These are phyloP conservation scores for Lithophane ornitopus DNA, from an alignment of 2,888 invertebrate species.

Conservation along the genomic window DNA sequence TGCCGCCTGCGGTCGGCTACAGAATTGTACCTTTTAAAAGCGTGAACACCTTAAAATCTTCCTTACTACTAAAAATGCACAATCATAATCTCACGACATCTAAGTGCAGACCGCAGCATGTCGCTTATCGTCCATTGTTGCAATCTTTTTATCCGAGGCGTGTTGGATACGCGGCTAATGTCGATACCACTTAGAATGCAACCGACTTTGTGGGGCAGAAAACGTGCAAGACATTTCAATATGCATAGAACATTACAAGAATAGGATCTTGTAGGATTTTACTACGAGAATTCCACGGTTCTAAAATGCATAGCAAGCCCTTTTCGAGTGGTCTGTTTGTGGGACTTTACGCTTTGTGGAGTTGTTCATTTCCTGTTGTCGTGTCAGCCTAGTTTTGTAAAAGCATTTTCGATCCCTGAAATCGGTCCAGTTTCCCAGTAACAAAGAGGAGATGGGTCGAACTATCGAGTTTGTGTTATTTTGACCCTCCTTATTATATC, in stretches of 20 bases:
- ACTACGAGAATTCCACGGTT: not conserved
- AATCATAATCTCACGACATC: not conserved
- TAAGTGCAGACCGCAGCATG: conserved; percentile 16
- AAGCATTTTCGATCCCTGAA: not conserved
- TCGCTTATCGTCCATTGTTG: conserved; percentile 28
- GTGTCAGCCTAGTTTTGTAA: not conserved
- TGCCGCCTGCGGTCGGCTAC: too few species aligned
- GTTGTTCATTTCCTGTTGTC: conserved; percentile 12
- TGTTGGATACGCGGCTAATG: conserved; percentile 15
- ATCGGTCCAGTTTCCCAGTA: not conserved
- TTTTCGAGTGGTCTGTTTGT: not conserved
- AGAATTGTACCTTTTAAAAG: too few species aligned
- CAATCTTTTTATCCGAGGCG: conserved; percentile 32
- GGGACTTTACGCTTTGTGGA: not conserved
- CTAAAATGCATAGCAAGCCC: conserved; percentile 10
- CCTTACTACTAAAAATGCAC: not conserved
- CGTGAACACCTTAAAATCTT: not conserved
- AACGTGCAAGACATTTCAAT: conserved; percentile 32
- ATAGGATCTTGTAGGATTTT: conserved; percentile 21
- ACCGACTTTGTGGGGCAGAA: conserved; percentile 1
- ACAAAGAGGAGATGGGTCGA: not conserved
- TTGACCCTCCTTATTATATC: not conserved
- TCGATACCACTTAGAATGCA: conserved; percentile 36
- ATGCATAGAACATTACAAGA: conserved; percentile 23
- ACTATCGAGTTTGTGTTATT: not conserved